phyloP scores from a whole-genome alignment of 2,888 invertebrate genomes.

The Sceliomorpha sp. region DNA sequence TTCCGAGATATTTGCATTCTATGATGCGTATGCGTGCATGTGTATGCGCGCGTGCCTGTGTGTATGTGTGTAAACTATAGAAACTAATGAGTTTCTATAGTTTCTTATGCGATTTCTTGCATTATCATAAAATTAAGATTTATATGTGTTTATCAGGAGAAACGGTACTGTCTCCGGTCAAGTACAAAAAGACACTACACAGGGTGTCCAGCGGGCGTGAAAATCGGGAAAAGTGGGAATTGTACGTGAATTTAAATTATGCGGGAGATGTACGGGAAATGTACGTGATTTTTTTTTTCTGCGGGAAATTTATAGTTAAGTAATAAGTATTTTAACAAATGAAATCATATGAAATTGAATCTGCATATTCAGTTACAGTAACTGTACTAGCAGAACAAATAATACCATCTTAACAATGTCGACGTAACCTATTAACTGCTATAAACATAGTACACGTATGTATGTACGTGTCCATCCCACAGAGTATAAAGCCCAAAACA shows the following conservation, averaged over 20 bases:
- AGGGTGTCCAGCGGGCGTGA: constrained; percentile 14
- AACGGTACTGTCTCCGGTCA: too few species aligned
- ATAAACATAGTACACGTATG: background rate
- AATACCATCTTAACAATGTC: background rate
- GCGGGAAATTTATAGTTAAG: constrained; percentile 13
- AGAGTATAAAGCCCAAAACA: too few species aligned
- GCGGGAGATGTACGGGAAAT: constrained; percentile 19
- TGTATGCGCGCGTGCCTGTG: too few species aligned
- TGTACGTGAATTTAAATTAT: constrained; percentile 4
- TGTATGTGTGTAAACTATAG: too few species aligned
- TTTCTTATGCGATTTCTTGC: too few species aligned
- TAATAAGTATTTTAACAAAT: background rate
- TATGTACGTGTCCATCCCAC: too few species aligned
- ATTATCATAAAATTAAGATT: too few species aligned
- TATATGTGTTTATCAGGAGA: too few species aligned
- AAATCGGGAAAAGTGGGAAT: constrained; percentile 20
- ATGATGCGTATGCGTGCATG: too few species aligned
- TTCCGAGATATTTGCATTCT: too few species aligned
- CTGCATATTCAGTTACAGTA: background rate
- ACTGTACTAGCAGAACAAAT: constrained; percentile 1
- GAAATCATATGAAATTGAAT: background rate
- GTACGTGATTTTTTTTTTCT: constrained; percentile 13
- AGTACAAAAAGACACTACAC: too few species aligned
- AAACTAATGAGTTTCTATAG: too few species aligned
- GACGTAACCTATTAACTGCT: background rate